Evolutionary conservation across 2,113 vertebrate genomes (phyloP).

Genomic region (Gorsachius goisagi): DNA sequence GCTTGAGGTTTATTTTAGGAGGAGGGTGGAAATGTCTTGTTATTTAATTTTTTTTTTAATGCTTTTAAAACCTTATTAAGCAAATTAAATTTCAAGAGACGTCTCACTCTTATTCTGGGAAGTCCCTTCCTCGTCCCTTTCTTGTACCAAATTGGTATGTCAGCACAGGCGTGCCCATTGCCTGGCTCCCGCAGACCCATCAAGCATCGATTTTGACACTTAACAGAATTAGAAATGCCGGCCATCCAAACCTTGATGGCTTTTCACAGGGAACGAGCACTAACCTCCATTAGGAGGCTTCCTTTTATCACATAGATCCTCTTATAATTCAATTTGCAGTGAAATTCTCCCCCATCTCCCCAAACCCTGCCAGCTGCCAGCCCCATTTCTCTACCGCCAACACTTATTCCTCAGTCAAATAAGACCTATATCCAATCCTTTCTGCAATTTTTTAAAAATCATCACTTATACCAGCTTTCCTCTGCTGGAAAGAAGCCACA

Average conservation of each 20-base stretch:
- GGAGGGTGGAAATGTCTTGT: slow-evolving; percentile 55
- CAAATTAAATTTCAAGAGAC: slow-evolving; percentile 70
- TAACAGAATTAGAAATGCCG: slow-evolving; percentile 66
- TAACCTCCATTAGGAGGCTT: slow-evolving; percentile 54
- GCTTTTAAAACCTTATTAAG: slow-evolving; percentile 70
- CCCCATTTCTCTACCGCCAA: background rate
- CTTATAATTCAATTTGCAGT: slow-evolving; percentile 54
- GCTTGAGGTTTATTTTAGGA: slow-evolving; percentile 52
- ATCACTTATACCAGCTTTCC: background rate
- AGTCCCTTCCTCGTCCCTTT: background rate
- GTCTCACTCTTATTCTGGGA: slow-evolving; percentile 47
- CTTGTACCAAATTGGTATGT: slow-evolving; percentile 48
- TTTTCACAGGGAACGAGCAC: slow-evolving; percentile 46
- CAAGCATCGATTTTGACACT: slow-evolving; percentile 63
- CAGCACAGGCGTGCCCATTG: slow-evolving; percentile 42
- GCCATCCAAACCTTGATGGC: slow-evolving; percentile 21
- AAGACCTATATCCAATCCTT: background rate
- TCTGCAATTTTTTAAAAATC: background rate
- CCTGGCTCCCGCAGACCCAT: slow-evolving; percentile 37
- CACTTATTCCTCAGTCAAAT: background rate
- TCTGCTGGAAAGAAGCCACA: background rate
- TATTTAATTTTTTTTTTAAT: slow-evolving; percentile 61
- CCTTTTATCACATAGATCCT: slow-evolving; percentile 48
- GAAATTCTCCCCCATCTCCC: slow-evolving; percentile 19
- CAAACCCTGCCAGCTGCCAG: slow-evolving; percentile 26